These are phyloP conservation scores for Ptychobarbus kaznakovi DNA, from an alignment of 2,797 vertebrate genomes.

Conservation along the genomic window DNA sequence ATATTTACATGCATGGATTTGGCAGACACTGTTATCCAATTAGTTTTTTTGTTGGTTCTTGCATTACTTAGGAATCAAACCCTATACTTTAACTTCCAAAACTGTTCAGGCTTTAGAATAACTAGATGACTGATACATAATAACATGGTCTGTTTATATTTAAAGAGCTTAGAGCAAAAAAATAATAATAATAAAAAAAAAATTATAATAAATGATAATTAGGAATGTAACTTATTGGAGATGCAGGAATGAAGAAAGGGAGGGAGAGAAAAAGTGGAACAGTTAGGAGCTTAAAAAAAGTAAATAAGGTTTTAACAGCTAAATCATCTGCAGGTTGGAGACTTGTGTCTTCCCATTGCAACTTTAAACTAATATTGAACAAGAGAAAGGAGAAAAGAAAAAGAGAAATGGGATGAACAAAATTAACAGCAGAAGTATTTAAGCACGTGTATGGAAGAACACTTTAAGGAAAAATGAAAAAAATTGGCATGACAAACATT, in stretches of 20 bases:
- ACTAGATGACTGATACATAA: neutral
- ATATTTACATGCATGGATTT: neutral
- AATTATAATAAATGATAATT: neutral
- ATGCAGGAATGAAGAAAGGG: conserved; percentile 46
- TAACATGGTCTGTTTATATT: conserved; percentile 5
- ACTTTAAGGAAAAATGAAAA: neutral
- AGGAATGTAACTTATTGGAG: neutral
- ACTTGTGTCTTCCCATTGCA: conserved; percentile 60
- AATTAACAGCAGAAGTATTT: neutral
- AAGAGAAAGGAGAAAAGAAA: conserved; percentile 18
- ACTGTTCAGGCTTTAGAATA: neutral
- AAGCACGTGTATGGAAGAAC: neutral
- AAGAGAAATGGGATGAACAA: conserved; percentile 17
- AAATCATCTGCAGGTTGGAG: conserved; percentile 71
- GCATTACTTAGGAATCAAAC: neutral
- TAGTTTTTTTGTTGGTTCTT: neutral
- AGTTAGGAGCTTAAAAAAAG: neutral
- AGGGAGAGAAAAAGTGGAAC: conserved; percentile 53
- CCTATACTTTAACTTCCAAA: conserved; percentile 7
- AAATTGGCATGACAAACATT: neutral
- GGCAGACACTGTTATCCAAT: neutral
- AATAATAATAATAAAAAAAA: neutral
- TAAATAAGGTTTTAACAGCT: conserved; percentile 71
- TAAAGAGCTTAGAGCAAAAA: neutral
- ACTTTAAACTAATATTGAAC: conserved; percentile 7